These are phyloP conservation scores for Drosophila pachea DNA, from an alignment of 1,140 invertebrate genomes.

Conservation along the genomic window DNA sequence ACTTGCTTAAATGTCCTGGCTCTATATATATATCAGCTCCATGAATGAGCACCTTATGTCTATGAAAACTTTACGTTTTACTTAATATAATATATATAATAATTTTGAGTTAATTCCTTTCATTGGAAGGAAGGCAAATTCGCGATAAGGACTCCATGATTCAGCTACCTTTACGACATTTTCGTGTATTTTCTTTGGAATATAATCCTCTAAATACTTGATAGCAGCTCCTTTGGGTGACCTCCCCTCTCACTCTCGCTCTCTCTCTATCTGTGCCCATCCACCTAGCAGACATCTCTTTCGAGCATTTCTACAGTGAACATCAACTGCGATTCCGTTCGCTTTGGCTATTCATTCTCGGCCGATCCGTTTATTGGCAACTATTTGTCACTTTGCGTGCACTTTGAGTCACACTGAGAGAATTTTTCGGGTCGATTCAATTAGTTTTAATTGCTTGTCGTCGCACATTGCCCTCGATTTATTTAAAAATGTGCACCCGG, in stretches of 20 bases:
- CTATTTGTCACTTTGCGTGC: slow-evolving; percentile 38
- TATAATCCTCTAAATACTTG: too few species aligned
- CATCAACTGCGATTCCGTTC: not conserved
- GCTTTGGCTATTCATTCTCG: not conserved
- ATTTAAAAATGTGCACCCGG: slow-evolving; percentile 51
- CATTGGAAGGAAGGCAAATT: too few species aligned
- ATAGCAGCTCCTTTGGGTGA: too few species aligned
- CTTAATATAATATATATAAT: too few species aligned
- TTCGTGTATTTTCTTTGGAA: too few species aligned
- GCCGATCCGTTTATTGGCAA: slow-evolving; percentile 25
- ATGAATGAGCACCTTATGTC: too few species aligned
- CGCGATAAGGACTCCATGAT: too few species aligned
- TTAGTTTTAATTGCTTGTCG: slow-evolving; percentile 69
- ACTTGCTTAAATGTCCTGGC: too few species aligned
- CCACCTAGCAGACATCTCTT: not conserved
- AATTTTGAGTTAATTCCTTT: too few species aligned
- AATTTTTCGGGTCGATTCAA: slow-evolving; percentile 56
- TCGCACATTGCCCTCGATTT: slow-evolving; percentile 47
- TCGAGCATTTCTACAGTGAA: not conserved
- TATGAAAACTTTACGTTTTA: too few species aligned
- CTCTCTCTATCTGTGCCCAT: not conserved
- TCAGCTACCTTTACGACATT: too few species aligned
- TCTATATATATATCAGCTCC: too few species aligned
- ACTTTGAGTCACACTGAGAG: slow-evolving; percentile 29
- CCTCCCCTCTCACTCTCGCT: not conserved